A percentile compares a stretch with the other conserved stretches of the same genome.
Evolutionary conservation across 2,113 vertebrate genomes (phyloP).

Genomic region (Aviceda subcristata): DNA sequence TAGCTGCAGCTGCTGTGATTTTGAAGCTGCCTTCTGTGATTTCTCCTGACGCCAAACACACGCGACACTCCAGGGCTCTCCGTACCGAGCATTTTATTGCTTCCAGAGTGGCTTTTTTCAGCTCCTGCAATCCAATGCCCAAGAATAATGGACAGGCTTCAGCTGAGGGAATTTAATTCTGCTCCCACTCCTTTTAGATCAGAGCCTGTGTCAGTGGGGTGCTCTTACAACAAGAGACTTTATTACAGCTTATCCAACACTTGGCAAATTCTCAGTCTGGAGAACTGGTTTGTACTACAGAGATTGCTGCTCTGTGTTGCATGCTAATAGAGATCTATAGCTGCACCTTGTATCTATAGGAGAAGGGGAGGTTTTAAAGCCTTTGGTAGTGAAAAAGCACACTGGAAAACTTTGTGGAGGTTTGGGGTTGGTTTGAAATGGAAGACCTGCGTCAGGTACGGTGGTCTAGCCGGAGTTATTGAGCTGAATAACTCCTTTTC

Average conservation of each 20-base stretch:
- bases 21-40: neutral
- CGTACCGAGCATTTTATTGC: neutral
- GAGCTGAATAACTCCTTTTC: neutral
- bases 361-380: neutral
- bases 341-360: neutral
- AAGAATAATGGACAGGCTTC: slow-evolving; percentile 45
- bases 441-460: neutral
- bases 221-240: slow-evolving; percentile 63
- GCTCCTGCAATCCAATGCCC: slow-evolving; percentile 11
- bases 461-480: slow-evolving; percentile 14
- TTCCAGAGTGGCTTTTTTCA: neutral
- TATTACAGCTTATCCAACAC: slow-evolving; percentile 70
- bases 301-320: slow-evolving; percentile 1
- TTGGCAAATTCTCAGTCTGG: slow-evolving; percentile 70
- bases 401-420: neutral
- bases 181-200: slow-evolving; percentile 50
- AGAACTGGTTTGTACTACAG: slow-evolving; percentile 58
- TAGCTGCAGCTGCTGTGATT: neutral
- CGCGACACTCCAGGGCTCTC: neutral
- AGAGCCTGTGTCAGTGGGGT: slow-evolving; percentile 59
- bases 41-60: neutral
- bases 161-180: slow-evolving; percentile 54
- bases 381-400: neutral
- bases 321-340: slow-evolving; percentile 46
- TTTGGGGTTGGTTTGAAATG: neutral